Conservation (phyloP, 2,888 invertebrate species). For the Ophion slaviceki region DNA sequence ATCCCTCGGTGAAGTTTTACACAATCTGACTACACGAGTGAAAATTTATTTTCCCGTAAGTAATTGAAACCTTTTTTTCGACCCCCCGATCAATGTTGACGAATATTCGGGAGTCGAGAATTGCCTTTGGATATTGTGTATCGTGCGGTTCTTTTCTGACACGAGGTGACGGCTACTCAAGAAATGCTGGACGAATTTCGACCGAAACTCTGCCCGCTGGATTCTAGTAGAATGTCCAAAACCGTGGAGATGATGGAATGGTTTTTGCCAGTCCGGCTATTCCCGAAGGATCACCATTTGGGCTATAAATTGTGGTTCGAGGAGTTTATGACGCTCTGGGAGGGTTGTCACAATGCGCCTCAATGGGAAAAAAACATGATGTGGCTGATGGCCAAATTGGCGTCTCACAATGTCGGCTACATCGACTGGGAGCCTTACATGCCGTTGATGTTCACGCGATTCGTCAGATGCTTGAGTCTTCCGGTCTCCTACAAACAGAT, state of each 20-base stretch:
- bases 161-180: constrained; percentile 89
- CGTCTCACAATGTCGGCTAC: constrained; percentile 90
- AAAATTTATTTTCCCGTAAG: constrained; percentile 84
- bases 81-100: too few relatives aligned
- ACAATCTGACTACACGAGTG: constrained; percentile 73
- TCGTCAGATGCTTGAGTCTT: constrained; percentile 89
- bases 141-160: constrained; percentile 77
- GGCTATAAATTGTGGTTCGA: constrained; percentile 92
- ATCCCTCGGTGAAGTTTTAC: constrained; percentile 72
- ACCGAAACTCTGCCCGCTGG: constrained; percentile 92
- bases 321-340: constrained; percentile 91
- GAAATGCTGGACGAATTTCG: constrained; percentile 94
- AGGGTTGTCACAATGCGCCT: constrained; percentile 89
- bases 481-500: constrained; percentile 91
- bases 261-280: constrained; percentile 91
- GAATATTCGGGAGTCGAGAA: not conserved
- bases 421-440: constrained; percentile 95
- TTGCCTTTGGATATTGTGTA: constrained; percentile 3
- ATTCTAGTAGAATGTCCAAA: constrained; percentile 84
- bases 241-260: constrained; percentile 88
- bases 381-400: constrained; percentile 90
- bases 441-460: constrained; percentile 90
- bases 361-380: constrained; percentile 89
- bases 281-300: constrained; percentile 86
- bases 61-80: constrained; percentile 55